Conservation (phyloP, 2,113 vertebrate species). For the Caranx melampygus region DNA sequence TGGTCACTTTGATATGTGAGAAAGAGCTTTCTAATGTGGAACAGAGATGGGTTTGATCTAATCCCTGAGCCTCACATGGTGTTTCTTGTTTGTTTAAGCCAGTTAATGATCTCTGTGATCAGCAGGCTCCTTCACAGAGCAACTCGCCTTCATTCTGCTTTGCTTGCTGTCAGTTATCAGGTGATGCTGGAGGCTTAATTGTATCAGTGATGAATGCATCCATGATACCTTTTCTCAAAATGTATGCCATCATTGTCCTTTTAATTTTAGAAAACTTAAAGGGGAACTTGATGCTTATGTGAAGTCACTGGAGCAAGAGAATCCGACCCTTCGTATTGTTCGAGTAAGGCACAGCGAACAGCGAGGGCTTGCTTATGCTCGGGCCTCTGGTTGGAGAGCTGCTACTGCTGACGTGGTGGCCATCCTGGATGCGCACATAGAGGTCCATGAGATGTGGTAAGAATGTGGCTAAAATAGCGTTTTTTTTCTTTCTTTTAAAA, state of each 20-base stretch:
- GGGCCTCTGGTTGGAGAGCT: slow-evolving; percentile 77
- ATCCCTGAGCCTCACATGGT: too few relatives aligned
- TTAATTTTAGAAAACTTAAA: slow-evolving; percentile 72
- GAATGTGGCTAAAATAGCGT: slow-evolving; percentile 4
- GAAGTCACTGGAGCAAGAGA: slow-evolving; percentile 51
- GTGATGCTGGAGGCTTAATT: background rate
- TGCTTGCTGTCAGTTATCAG: background rate
- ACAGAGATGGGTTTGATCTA: too few relatives aligned
- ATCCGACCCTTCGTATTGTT: slow-evolving; percentile 57
- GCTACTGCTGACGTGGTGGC: slow-evolving; percentile 83
- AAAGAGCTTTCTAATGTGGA: too few relatives aligned
- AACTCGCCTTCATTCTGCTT: background rate
- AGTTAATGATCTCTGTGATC: too few relatives aligned
- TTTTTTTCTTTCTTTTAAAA: background rate
- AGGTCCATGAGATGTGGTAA: slow-evolving; percentile 82
- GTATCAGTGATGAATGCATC: too few relatives aligned
- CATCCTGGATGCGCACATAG: slow-evolving; percentile 86
- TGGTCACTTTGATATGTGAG: too few relatives aligned
- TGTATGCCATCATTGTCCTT: background rate
- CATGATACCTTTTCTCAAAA: background rate
- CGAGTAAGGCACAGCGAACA: slow-evolving; percentile 75
- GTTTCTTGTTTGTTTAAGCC: too few relatives aligned
- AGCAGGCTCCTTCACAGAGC: background rate
- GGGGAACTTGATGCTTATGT: slow-evolving; percentile 62
- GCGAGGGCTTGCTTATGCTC: slow-evolving; percentile 74